Evolutionary conservation across 1,140 invertebrate species (phyloP).

Genomic region (Rhopalosiphum padi): DNA sequence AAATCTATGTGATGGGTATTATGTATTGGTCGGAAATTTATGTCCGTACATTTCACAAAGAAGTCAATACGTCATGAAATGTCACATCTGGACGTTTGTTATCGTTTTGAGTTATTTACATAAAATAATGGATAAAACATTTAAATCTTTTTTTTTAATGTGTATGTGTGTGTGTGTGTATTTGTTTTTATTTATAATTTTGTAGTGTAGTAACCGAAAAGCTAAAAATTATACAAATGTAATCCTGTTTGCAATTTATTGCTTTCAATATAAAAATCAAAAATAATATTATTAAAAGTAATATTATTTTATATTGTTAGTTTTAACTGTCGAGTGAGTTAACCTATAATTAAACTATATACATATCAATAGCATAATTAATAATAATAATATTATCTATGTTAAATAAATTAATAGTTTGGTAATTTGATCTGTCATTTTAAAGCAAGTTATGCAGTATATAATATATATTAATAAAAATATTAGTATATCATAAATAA

Average conservation of each 20-base stretch:
- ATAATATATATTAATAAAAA: no score
- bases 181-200: neutral
- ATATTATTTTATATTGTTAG: no score
- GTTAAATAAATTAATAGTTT: no score
- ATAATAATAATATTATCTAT: neutral
- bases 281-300: neutral
- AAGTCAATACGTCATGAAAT: conserved; percentile 33
- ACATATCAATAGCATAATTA: no score
- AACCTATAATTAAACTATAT: no score
- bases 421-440: no score
- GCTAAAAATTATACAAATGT: neutral
- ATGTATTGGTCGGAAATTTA: conserved; percentile 15
- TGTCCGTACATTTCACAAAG: neutral
- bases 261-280: neutral
- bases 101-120: conserved; percentile 28
- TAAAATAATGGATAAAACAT: conserved; percentile 24
- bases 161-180: neutral
- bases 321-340: no score
- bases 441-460: no score
- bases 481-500: no score
- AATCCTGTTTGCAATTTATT: neutral
- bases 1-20: conserved; percentile 28
- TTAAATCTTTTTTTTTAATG: neutral
- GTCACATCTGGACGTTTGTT: conserved; percentile 34
- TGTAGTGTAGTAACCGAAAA: neutral